phyloP scores from a whole-genome alignment of 2,113 vertebrate species.

The Bubo blakistoni region DNA sequence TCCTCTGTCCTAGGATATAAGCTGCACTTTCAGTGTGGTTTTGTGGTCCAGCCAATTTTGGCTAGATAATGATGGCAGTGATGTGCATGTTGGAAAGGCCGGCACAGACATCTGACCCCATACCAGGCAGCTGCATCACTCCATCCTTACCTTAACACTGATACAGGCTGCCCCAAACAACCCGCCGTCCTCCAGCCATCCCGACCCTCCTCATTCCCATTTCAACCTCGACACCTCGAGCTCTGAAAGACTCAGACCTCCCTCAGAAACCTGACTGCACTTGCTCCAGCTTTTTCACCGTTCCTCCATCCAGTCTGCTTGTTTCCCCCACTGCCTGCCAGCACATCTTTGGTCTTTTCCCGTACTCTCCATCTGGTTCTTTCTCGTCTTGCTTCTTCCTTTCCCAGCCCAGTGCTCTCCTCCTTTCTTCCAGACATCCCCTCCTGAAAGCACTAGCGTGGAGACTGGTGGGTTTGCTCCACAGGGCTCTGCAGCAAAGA shows the following conservation, averaged over 20 bases:
- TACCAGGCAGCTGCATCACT: not conserved
- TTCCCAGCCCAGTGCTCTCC: conserved; percentile 21
- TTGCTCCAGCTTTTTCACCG: not conserved
- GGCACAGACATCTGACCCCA: not conserved
- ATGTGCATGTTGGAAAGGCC: not conserved
- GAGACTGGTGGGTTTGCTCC: not conserved
- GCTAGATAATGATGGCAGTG: not conserved
- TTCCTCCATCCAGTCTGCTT: conserved; percentile 26
- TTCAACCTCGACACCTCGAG: not conserved
- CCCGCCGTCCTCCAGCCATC: not conserved
- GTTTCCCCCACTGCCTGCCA: conserved; percentile 32
- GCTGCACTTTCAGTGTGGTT: not conserved
- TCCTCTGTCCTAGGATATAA: not conserved
- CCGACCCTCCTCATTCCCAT: not conserved
- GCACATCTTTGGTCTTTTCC: conserved; percentile 27
- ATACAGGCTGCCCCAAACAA: not conserved
- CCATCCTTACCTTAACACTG: not conserved
- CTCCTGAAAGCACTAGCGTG: not conserved
- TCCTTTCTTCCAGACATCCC: not conserved
- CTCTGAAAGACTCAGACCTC: not conserved
- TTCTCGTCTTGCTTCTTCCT: not conserved
- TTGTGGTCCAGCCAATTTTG: not conserved
- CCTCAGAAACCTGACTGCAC: not conserved
- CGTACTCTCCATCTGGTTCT: conserved; percentile 4
- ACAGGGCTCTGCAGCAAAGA: not conserved